Evolutionary conservation across 1,140 invertebrate species (phyloP).

Genomic region (Drosophila orosa): DNA sequence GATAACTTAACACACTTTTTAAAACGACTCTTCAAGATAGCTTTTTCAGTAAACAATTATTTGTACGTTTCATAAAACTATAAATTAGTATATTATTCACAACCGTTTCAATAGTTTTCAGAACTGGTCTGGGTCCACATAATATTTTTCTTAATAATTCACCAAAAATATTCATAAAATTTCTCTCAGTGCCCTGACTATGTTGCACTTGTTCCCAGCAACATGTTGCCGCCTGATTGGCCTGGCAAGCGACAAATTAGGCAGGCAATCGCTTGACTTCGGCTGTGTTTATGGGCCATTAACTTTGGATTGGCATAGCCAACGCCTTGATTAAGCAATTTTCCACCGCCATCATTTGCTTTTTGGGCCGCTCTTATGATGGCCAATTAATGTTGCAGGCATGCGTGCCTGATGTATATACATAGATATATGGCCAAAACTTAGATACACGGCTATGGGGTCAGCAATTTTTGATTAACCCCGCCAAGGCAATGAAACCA

Average conservation of each 20-base stretch:
- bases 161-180: background rate
- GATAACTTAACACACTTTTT: too few relatives aligned
- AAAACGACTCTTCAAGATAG: too few relatives aligned
- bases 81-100: too few relatives aligned
- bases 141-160: background rate
- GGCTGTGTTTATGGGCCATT: slow-evolving; percentile 76
- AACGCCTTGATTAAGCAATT: slow-evolving; percentile 79
- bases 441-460: slow-evolving; percentile 27
- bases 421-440: slow-evolving; percentile 13
- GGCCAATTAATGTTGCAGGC: slow-evolving; percentile 73
- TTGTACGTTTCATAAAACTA: too few relatives aligned
- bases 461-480: slow-evolving; percentile 80
- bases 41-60: too few relatives aligned
- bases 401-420: slow-evolving; percentile 60
- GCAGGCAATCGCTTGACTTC: slow-evolving; percentile 75
- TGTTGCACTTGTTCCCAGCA: slow-evolving; percentile 71
- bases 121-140: background rate
- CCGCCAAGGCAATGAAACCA: slow-evolving; percentile 65
- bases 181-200: slow-evolving; percentile 19
- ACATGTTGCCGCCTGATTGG: slow-evolving; percentile 70
- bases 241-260: slow-evolving; percentile 80
- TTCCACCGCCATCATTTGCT: slow-evolving; percentile 29
- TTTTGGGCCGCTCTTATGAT: slow-evolving; percentile 62
- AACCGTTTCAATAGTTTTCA: background rate
- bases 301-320: slow-evolving; percentile 63